phyloP scores from a whole-genome alignment of 1,140 invertebrate species.

The Papilio aristodemus region DNA sequence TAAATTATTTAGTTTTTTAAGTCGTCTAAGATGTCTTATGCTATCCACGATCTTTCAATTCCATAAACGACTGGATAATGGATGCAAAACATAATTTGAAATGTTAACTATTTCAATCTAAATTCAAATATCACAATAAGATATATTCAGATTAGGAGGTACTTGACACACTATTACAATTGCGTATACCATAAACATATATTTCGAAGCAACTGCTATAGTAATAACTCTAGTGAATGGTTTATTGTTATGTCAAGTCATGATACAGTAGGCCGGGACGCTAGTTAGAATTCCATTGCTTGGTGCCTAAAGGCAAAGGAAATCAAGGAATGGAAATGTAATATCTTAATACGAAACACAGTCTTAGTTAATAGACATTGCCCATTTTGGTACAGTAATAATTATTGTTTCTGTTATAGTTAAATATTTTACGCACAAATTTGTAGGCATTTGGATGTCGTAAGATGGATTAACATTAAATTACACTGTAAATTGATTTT shows the following conservation, averaged over 20 bases:
- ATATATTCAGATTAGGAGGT: slow-evolving; percentile 8
- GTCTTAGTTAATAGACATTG: slow-evolving; percentile 16
- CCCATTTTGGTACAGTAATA: slow-evolving; percentile 1
- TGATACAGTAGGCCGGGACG: slow-evolving; percentile 14
- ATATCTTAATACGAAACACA: slow-evolving; percentile 6
- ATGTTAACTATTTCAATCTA: slow-evolving; percentile 6
- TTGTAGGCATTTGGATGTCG: neutral
- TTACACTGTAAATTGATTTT: too few species aligned
- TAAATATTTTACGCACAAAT: neutral
- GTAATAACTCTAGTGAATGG: slow-evolving; percentile 16
- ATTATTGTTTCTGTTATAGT: slow-evolving; percentile 1
- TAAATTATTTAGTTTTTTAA: too few species aligned
- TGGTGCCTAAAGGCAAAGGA: slow-evolving; percentile 12
- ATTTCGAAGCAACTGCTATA: slow-evolving; percentile 13
- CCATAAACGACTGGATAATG: neutral
- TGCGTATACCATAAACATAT: slow-evolving; percentile 17
- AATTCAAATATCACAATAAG: slow-evolving; percentile 12
- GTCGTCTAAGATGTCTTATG: neutral
- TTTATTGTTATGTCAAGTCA: slow-evolving; percentile 16
- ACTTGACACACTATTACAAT: slow-evolving; percentile 22
- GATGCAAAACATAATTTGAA: neutral
- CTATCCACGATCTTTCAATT: neutral
- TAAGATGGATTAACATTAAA: too few species aligned
- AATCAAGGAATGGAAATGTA: slow-evolving; percentile 14
- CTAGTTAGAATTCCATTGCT: slow-evolving; percentile 10